Evolutionary conservation across 1,140 invertebrate genomes (phyloP).

Genomic region (Anthonomus grandis): DNA sequence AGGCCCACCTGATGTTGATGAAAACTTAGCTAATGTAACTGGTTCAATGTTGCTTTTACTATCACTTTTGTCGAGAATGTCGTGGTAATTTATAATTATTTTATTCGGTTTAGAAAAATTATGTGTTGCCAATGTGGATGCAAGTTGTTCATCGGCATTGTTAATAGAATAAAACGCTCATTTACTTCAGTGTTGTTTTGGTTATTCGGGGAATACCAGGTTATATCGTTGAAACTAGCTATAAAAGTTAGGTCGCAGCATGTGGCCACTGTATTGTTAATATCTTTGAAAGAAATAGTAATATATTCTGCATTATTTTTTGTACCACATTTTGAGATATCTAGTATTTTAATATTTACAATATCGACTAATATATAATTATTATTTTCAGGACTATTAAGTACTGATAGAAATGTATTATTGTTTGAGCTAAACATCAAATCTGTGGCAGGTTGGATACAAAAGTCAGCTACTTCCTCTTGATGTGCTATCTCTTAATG

Average conservation of each 20-base stretch:
- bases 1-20: neutral
- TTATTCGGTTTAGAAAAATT: too few relatives aligned
- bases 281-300: neutral
- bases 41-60: conserved; percentile 2
- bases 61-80: too few relatives aligned
- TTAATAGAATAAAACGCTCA: too few relatives aligned
- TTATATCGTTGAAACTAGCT: too few relatives aligned
- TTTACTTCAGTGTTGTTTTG: too few relatives aligned
- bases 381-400: neutral
- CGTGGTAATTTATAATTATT: too few relatives aligned
- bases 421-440: neutral
- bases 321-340: neutral
- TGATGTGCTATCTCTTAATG: neutral
- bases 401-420: neutral
- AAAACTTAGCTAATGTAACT: neutral
- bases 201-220: too few relatives aligned
- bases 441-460: neutral
- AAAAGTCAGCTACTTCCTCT: neutral
- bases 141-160: neutral
- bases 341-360: neutral
- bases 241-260: conserved; percentile 6
- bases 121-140: too few relatives aligned
- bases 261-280: neutral
- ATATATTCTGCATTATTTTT: neutral
- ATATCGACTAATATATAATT: neutral